Conservation (phyloP, 2,888 invertebrate genomes). For the Drosophila formosana region DNA sequence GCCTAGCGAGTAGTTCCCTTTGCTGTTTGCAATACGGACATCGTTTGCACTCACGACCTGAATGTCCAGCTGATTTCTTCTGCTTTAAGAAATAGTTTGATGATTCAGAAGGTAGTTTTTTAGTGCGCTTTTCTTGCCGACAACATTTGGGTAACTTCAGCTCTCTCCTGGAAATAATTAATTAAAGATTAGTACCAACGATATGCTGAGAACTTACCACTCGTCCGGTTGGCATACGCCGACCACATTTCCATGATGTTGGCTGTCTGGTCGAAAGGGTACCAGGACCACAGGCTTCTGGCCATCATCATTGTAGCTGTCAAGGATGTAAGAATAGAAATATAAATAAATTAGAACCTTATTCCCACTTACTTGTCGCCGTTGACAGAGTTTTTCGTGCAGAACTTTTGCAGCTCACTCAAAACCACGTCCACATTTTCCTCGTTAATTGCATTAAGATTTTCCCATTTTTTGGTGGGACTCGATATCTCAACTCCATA, state of each 20-base stretch:
- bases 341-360: neutral
- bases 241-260: neutral
- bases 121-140: neutral
- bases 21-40: neutral
- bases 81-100: neutral
- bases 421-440: conserved; percentile 9
- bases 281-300: conserved; percentile 29
- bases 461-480: neutral
- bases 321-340: too few species aligned
- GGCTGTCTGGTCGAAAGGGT: conserved; percentile 15
- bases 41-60: neutral
- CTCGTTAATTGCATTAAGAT: conserved; percentile 7
- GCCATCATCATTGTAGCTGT: neutral
- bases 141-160: neutral
- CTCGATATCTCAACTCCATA: neutral
- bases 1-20: neutral
- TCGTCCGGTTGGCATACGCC: conserved; percentile 40
- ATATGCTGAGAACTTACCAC: conserved; percentile 22
- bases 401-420: conserved; percentile 18
- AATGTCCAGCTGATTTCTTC: neutral
- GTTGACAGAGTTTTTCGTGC: neutral
- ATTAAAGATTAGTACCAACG: neutral
- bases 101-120: neutral
- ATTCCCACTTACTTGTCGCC: conserved; percentile 9
- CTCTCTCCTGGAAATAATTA: conserved; percentile 22